Evolutionary conservation across 1,140 invertebrate genomes (phyloP), one percentile per base, ranked within the genome.

Genomic region (Atta cephalotes): DNA sequence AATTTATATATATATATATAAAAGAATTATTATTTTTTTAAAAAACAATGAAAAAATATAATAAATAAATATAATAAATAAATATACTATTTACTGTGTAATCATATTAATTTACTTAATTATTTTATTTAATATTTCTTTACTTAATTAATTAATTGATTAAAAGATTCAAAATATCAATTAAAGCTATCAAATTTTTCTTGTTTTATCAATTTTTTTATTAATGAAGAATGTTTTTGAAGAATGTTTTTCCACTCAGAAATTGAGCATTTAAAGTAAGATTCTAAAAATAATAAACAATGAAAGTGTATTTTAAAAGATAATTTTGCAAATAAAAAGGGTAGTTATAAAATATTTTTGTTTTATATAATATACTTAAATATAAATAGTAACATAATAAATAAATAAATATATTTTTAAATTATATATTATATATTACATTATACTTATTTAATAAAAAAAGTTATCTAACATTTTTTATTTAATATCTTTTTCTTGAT

Each of bases 291-390:
- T 35, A 10, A n/a, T 74, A 7, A 10, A 31, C 28, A 35, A 1
- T 10, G n/a, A 56, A 58, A 56, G 21, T 2, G 18, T 16, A 9
- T 49, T 78, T 62, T 45, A 1, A 31, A 35, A 39, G 9, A 78
- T 28, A 78, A 45, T 63, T 62, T 28, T 49, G 4, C 25, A 78
- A 5, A 65, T 25, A 78, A 3, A 28, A n/a, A 12, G 28, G 10
- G 2, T 58, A 35, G 18, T 5, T 56, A 28, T 1, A 71, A 58
- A 58, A 58, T 35, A 0, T 6, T 58, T 35, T 35, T 56, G 9
- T 72, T 72, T 56, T 10, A 72, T 31, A 31, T 72, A 72, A 3
- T 31, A 72, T 72, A 72, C 6, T 35, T 65, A 65, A 58, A 51
- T 45, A 45, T 45, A 10, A 10, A 45, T 25, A 35, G 31, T 35